Percentiles rank a stretch among this genome's conserved stretches.
Evolutionary conservation across 1,140 invertebrate species (phyloP).

Genomic region (Drosophila rhopaloa): DNA sequence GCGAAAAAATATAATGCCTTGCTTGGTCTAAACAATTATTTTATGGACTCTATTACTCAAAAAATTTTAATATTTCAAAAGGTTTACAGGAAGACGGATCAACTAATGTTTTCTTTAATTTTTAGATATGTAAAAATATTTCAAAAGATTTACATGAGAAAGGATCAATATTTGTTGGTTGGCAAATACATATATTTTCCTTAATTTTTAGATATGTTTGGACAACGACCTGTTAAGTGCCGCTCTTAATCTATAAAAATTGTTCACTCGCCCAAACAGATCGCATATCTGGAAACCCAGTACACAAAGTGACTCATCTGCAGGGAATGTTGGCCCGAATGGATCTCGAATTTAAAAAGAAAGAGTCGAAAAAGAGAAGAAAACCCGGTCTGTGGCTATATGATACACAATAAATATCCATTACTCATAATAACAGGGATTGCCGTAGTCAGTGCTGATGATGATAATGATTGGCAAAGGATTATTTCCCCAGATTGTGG

Average conservation of each 20-base stretch:
- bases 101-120: too few relatives aligned
- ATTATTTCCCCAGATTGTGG: constrained; percentile 46
- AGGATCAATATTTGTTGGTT: too few relatives aligned
- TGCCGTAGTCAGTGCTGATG: constrained; percentile 5
- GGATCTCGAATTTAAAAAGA: constrained; percentile 9
- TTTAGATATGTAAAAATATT: too few relatives aligned
- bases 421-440: constrained; percentile 55
- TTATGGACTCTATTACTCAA: neutral
- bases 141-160: too few relatives aligned
- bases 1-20: neutral
- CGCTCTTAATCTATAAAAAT: neutral
- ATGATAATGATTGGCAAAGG: constrained; percentile 41
- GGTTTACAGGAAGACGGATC: too few relatives aligned
- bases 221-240: too few relatives aligned
- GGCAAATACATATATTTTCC: too few relatives aligned
- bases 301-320: constrained; percentile 27
- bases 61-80: too few relatives aligned
- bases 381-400: constrained; percentile 1
- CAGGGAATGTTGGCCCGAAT: constrained; percentile 20
- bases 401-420: constrained; percentile 31
- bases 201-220: too few relatives aligned
- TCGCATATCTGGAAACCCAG: constrained; percentile 1
- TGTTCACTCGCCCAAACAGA: constrained; percentile 4
- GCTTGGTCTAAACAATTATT: neutral
- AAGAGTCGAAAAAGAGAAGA: constrained; percentile 4